Conservation (phyloP, 2,113 vertebrate genomes). For the Rhadina sibilatrix region DNA sequence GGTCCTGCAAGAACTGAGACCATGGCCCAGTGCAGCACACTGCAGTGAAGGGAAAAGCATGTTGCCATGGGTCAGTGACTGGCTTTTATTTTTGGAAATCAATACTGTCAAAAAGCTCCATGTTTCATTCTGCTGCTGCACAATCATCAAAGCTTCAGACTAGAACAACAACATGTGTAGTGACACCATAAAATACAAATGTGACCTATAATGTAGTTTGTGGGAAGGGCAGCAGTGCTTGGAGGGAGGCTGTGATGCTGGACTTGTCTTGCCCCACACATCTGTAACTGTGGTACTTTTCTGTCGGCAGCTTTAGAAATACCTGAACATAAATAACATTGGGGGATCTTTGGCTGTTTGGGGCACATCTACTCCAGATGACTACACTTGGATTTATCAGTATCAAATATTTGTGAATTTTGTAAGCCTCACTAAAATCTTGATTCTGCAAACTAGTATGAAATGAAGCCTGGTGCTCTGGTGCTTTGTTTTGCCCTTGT, state of each 20-base stretch:
- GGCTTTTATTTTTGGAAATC: conserved; percentile 6
- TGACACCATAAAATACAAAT: not conserved
- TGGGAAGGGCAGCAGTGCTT: not conserved
- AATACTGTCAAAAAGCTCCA: not conserved
- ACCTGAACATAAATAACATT: too few species aligned
- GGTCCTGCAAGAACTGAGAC: not conserved
- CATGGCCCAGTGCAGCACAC: not conserved
- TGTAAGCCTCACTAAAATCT: too few species aligned
- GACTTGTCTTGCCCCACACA: not conserved
- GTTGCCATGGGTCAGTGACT: not conserved
- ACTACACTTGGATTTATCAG: too few species aligned
- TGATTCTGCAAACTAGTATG: too few species aligned
- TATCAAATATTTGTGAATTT: too few species aligned
- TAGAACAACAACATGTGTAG: not conserved
- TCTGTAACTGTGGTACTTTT: too few species aligned
- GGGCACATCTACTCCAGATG: too few species aligned
- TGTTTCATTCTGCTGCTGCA: not conserved
- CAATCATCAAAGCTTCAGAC: not conserved
- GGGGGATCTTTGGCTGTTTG: too few species aligned
- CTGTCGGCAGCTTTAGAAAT: too few species aligned
- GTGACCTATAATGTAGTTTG: not conserved
- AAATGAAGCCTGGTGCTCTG: too few species aligned
- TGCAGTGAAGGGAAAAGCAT: not conserved
- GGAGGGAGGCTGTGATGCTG: not conserved
- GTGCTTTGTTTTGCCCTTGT: too few species aligned